Evolutionary conservation across 1,140 invertebrate genomes (phyloP).

Genomic region (Sycophaga agraensis): DNA sequence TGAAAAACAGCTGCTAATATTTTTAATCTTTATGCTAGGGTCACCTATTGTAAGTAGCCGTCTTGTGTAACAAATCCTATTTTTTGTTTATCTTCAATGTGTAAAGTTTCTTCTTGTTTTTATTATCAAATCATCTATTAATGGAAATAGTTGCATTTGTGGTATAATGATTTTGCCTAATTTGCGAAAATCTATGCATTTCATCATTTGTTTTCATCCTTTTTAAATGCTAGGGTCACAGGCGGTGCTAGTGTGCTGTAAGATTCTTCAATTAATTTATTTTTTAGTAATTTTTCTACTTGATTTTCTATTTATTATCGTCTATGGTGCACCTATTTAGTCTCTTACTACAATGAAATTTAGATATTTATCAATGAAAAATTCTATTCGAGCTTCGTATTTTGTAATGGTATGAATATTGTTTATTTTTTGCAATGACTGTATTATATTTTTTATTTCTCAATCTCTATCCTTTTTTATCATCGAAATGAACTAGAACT

Average conservation of each 20-base stretch:
- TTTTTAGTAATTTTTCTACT: background rate
- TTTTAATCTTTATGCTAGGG: constrained; percentile 18
- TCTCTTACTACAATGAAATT: background rate
- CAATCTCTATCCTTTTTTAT: no score
- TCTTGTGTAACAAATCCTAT: constrained; percentile 2
- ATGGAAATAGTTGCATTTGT: constrained; percentile 21
- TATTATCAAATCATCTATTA: constrained; percentile 9
- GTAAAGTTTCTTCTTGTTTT: constrained; percentile 14
- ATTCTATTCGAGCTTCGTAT: constrained; percentile 26
- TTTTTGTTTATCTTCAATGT: constrained; percentile 29
- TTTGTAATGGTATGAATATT: constrained; percentile 26
- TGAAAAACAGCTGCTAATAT: background rate
- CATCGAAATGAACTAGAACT: no score
- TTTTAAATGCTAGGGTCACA: background rate
- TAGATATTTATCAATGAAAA: constrained; percentile 17
- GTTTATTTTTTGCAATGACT: constrained; percentile 29
- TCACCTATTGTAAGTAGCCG: constrained; percentile 20
- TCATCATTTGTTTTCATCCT: background rate
- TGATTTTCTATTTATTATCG: constrained; percentile 14
- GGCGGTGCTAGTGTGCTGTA: background rate
- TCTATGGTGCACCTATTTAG: background rate
- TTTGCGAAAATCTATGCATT: background rate
- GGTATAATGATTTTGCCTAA: background rate
- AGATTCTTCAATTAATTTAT: constrained; percentile 4
- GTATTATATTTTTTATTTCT: constrained; percentile 21